Evolutionary conservation across 2,797 vertebrate genomes (phyloP), one percentile per base, ranked within the genome.

Genomic region (Kryptolebias ocellatus): DNA sequence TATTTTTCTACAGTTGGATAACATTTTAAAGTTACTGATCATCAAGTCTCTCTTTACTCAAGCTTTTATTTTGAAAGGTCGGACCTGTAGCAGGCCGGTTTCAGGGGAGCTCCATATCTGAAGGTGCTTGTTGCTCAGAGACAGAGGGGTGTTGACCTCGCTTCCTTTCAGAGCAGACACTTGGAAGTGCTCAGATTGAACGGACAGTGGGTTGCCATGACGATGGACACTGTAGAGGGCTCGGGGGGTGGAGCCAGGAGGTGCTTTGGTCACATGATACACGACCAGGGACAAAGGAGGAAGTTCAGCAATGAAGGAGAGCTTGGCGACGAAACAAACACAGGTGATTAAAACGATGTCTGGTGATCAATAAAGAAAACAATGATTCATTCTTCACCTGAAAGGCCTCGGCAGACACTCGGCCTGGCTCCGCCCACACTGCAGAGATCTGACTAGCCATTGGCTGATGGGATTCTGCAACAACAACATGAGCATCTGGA

Each of bases 21-120:
- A 46, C 5, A 15, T 16, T 52, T 52, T 27, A 14, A 14, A 52
- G 12, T 27, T 52, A 4, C 24, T 52, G 24, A 4, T 15, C 20
- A 17, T 10, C 29, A 17, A 12, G 12, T 2, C 18, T 42, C 14
- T 2, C 17, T 56, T 20, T 42, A 2, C n/a, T 56, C 15, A 31
- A 44, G 53, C 24, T 77, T 76, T 72, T 67, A 74, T 16, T 73
- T 54, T 52, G 61, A 62, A 63, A 71, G 14, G 24, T 4, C 90
- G 62, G 67, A 97, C 97, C 96, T 97, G 93, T 69, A 98, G 67
- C 50, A 97, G 90, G 29, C 96, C 97, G 2, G 93, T 93, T 37
- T 85, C 77, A 0, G 83, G 79, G 37, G 94, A 95, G 81, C 95
- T 94, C 87, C 90, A 94, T 8, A 96, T 85, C 60, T 94, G 92